phyloP scores from a whole-genome alignment of 2,797 vertebrate species.

The Gobionotothen gibberifrons region DNA sequence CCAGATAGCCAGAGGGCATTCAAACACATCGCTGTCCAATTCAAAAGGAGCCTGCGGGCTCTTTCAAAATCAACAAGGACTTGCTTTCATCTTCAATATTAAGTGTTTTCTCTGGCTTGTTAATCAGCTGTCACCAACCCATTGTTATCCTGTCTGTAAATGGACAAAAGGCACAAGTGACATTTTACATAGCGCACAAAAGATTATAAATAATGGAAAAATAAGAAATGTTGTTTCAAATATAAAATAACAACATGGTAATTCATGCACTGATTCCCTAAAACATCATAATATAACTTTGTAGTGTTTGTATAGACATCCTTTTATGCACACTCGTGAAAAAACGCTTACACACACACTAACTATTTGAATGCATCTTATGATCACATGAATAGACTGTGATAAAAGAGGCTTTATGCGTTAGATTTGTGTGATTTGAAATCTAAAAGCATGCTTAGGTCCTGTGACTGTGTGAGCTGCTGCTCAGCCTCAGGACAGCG shows the following conservation, averaged over 20 bases:
- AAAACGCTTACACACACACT: not conserved
- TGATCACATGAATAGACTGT: conserved; percentile 70
- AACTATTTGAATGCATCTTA: conserved; percentile 43
- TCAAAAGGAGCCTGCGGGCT: conserved; percentile 30
- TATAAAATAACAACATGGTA: too few relatives aligned
- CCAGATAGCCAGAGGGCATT: conserved; percentile 33
- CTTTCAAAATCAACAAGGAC: conserved; percentile 24
- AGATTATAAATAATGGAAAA: not conserved
- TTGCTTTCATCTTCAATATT: conserved; percentile 9
- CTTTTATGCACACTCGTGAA: not conserved
- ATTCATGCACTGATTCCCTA: too few relatives aligned
- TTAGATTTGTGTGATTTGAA: conserved; percentile 62
- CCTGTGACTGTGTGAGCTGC: conserved; percentile 74
- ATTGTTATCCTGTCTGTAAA: conserved; percentile 2
- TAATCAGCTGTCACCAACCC: conserved; percentile 10
- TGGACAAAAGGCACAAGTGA: conserved; percentile 6
- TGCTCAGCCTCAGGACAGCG: conserved; percentile 49
- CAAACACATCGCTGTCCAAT: not conserved
- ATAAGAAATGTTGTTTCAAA: too few relatives aligned
- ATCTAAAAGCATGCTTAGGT: conserved; percentile 57
- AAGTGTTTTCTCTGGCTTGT: conserved; percentile 17
- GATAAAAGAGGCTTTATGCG: conserved; percentile 72
- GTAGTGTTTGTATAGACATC: not conserved
- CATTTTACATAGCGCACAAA: conserved; percentile 2
- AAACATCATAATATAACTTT: conserved; percentile 8